phyloP scores from a whole-genome alignment of 53 echinoderm and acorn worm species.

The Echinarachnius parma region DNA sequence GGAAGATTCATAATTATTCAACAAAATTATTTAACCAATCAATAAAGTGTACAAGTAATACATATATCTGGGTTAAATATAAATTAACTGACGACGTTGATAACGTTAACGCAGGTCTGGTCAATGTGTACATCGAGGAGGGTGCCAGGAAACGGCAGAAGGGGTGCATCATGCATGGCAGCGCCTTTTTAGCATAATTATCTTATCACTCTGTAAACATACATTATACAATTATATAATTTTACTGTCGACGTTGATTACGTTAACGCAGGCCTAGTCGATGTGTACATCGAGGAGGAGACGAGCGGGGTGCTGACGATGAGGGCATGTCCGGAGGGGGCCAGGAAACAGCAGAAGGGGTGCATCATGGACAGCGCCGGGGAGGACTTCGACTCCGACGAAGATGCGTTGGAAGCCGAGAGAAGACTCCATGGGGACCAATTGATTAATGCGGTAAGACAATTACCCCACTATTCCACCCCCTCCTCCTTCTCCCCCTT shows the following conservation, averaged over 20 bases:
- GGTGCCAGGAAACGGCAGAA: background rate
- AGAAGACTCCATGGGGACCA: no score
- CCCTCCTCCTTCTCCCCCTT: no score
- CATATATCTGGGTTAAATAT: no score
- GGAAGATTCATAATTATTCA: no score
- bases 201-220: no score
- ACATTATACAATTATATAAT: no score
- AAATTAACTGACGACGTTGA: background rate
- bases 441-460: no score
- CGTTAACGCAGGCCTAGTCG: conserved; percentile 57
- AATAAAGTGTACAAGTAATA: no score
- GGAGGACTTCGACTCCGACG: background rate
- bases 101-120: conserved; percentile 52
- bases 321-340: conserved; percentile 50
- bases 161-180: background rate
- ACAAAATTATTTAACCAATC: no score
- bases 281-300: conserved; percentile 64
- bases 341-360: background rate
- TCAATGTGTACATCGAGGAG: conserved; percentile 66
- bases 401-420: background rate
- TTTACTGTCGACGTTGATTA: background rate
- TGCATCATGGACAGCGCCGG: conserved; percentile 2
- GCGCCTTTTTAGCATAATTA: no score
- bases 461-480: no score
- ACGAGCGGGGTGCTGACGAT: conserved; percentile 60